These are phyloP conservation scores for Bovichtus variegatus DNA, from an alignment of 2,797 vertebrate species.

Conservation along the genomic window DNA sequence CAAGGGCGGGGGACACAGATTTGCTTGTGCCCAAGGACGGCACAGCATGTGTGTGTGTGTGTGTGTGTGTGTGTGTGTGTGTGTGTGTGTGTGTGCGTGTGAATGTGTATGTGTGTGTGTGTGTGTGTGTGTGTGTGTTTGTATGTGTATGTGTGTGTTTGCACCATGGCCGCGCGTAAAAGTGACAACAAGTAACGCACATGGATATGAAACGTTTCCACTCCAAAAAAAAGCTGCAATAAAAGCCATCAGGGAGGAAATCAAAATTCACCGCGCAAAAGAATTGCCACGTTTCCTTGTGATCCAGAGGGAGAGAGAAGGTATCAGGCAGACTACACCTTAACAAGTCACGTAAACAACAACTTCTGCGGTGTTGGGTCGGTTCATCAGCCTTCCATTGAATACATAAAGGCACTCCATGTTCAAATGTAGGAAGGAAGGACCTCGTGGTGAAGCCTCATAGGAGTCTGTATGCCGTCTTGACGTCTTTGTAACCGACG, in stretches of 20 bases:
- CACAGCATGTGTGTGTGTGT: slow-evolving; percentile 41
- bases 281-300: not conserved
- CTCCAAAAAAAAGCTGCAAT: not conserved
- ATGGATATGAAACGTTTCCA: not conserved
- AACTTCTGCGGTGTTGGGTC: not conserved
- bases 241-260: not conserved
- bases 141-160: slow-evolving; percentile 19
- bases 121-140: slow-evolving; percentile 21
- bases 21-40: slow-evolving; percentile 72
- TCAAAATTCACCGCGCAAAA: slow-evolving; percentile 6
- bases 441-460: not conserved
- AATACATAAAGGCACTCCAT: not conserved
- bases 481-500: not conserved
- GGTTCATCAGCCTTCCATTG: not conserved
- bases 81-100: slow-evolving; percentile 17
- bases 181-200: not conserved
- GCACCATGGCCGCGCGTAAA: slow-evolving; percentile 44
- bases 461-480: not conserved
- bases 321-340: slow-evolving; percentile 8
- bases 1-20: slow-evolving; percentile 72
- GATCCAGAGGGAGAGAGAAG: slow-evolving; percentile 1
- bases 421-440: not conserved
- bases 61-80: slow-evolving; percentile 4
- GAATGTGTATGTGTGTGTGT: slow-evolving; percentile 40
- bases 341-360: slow-evolving; percentile 11